Evolutionary conservation across 2,888 invertebrate species (phyloP).

Genomic region (Drosophila phalerata): DNA sequence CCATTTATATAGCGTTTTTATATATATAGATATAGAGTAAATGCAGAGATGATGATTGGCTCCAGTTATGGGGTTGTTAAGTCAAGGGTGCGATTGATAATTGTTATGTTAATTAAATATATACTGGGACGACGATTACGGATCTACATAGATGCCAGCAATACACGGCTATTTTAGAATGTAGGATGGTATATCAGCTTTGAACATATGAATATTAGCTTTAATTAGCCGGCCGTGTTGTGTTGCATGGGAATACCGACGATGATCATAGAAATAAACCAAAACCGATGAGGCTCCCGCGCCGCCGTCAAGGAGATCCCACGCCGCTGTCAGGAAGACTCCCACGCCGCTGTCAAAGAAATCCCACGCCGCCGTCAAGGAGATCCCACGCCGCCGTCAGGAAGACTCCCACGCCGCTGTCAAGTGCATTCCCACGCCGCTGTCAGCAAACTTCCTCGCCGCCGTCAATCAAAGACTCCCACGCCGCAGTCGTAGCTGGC

Average conservation of each 20-base stretch:
- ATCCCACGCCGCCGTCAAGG: conserved; percentile 56
- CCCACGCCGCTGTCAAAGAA: conserved; percentile 51
- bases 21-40: conserved; percentile 33
- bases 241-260: conserved; percentile 59
- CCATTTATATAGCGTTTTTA: conserved; percentile 24
- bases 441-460: conserved; percentile 43
- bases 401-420: conserved; percentile 65
- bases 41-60: conserved; percentile 62
- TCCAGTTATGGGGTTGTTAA: conserved; percentile 53
- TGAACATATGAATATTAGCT: conserved; percentile 55
- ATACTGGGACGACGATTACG: conserved; percentile 38
- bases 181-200: conserved; percentile 69
- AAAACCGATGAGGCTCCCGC: conserved; percentile 42
- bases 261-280: conserved; percentile 53
- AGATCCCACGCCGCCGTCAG: conserved; percentile 44
- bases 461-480: conserved; percentile 24
- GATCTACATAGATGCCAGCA: conserved; percentile 40
- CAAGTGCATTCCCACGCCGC: conserved; percentile 63
- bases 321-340: conserved; percentile 44
- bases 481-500: conserved; percentile 30
- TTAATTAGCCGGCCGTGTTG: conserved; percentile 1
- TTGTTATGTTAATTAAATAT: conserved; percentile 41
- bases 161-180: conserved; percentile 39
- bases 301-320: conserved; percentile 33
- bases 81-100: conserved; percentile 49